A percentile compares a stretch with the other conserved stretches of the same genome.
Evolutionary conservation across 2,113 vertebrate species (phyloP).

Genomic region (Ptilonorhynchus violaceus): DNA sequence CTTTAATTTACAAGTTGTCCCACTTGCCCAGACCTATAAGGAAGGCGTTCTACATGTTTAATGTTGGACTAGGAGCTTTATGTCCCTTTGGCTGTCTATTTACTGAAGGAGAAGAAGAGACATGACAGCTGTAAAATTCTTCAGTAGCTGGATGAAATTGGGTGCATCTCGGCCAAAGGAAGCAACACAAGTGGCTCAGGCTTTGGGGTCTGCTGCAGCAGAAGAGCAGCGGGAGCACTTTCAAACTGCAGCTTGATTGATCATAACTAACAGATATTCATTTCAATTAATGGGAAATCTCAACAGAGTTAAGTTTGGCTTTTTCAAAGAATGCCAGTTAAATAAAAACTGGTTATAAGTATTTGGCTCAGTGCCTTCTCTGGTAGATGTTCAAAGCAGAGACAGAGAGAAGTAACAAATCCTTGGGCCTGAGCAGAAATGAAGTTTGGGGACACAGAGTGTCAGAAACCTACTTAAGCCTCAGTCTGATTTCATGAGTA

Average conservation of each 20-base stretch:
- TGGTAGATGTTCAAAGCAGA: not conserved
- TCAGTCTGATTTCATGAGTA: not conserved
- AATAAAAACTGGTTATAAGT: not conserved
- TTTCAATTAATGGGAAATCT: not conserved
- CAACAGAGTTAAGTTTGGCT: not conserved
- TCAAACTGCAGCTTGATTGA: not conserved
- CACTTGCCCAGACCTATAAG: not conserved
- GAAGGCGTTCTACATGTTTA: not conserved
- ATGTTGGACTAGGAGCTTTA: not conserved
- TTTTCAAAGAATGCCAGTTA: not conserved
- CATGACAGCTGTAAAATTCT: not conserved
- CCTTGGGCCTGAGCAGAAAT: not conserved
- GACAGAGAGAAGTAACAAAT: not conserved
- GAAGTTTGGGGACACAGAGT: not conserved
- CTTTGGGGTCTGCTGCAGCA: not conserved
- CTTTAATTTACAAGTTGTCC: conserved; percentile 21
- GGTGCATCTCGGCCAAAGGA: not conserved
- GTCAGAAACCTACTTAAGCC: not conserved
- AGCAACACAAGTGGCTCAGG: not conserved
- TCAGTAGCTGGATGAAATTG: not conserved
- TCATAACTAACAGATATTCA: not conserved
- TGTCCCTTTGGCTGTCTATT: not conserved
- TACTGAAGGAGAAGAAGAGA: not conserved
- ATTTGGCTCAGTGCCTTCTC: not conserved
- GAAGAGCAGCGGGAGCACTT: not conserved